These are phyloP conservation scores for Umimayanthus chanpuru DNA, from an alignment of 92 coral and sea anemone genomes.

Conservation along the genomic window DNA sequence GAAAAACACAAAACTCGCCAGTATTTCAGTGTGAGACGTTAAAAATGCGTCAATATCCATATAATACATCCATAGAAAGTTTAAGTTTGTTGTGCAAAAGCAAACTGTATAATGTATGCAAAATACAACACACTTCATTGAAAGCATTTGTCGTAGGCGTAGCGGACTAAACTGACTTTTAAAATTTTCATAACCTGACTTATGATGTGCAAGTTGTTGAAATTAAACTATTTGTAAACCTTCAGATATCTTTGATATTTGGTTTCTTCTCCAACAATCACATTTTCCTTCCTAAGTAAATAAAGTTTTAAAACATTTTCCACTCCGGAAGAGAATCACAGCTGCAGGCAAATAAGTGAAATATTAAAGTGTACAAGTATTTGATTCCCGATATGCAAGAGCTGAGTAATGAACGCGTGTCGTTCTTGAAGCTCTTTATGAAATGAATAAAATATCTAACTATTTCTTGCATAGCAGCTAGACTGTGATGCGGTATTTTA, in stretches of 20 bases:
- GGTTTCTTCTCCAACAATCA: neutral
- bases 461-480: too few species aligned
- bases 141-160: neutral
- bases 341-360: neutral
- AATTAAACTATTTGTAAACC: neutral
- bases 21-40: neutral
- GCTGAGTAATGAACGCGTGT: neutral
- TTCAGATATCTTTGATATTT: neutral
- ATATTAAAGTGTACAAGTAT: too few species aligned
- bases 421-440: neutral
- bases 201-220: neutral
- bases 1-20: neutral
- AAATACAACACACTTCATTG: neutral
- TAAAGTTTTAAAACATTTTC: neutral
- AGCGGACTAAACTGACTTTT: neutral
- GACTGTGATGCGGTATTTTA: too few species aligned
- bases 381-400: too few species aligned
- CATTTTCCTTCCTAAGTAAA: neutral
- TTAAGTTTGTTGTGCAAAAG: neutral
- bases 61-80: too few species aligned
- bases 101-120: neutral
- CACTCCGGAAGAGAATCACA: neutral
- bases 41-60: too few species aligned
- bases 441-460: too few species aligned
- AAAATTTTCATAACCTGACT: neutral